These are phyloP conservation scores for Agelaius phoeniceus DNA, from an alignment of 2,113 vertebrate genomes.

Conservation along the genomic window DNA sequence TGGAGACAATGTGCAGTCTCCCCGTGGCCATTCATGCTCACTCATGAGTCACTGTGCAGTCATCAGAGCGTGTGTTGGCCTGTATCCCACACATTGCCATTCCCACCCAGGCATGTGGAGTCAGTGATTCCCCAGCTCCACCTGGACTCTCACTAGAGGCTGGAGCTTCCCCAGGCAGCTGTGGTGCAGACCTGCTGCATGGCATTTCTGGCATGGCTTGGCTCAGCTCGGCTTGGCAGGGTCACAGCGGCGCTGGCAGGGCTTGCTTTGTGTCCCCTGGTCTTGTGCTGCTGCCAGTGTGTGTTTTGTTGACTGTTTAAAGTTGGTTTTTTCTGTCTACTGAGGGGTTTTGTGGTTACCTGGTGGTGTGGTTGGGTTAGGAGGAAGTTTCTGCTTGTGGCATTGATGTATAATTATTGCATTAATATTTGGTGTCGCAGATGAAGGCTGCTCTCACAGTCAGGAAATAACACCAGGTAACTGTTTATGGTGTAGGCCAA, in stretches of 20 bases:
- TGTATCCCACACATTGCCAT: not conserved
- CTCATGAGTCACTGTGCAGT: not conserved
- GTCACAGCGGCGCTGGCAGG: not conserved
- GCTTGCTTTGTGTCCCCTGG: not conserved
- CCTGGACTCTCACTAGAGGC: not conserved
- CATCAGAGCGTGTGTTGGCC: not conserved
- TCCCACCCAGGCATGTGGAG: rapidly evolving
- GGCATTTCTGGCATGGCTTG: not conserved
- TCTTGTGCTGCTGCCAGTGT: not conserved
- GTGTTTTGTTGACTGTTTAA: not conserved
- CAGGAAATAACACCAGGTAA: not conserved
- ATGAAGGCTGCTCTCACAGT: not conserved
- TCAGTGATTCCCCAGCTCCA: conserved; percentile 5
- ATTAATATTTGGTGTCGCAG: not conserved
- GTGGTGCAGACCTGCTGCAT: not conserved
- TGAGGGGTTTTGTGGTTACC: not conserved
- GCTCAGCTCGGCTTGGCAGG: not conserved
- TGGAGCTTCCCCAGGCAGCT: not conserved
- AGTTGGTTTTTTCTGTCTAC: not conserved
- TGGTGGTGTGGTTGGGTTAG: not conserved
- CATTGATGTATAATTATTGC: not conserved
- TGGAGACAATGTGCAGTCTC: not conserved
- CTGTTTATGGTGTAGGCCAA: not conserved
- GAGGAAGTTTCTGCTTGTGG: not conserved
- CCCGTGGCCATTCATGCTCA: not conserved